phyloP scores from a whole-genome alignment of 2,797 vertebrate species.

The Pempheris klunzingeri region DNA sequence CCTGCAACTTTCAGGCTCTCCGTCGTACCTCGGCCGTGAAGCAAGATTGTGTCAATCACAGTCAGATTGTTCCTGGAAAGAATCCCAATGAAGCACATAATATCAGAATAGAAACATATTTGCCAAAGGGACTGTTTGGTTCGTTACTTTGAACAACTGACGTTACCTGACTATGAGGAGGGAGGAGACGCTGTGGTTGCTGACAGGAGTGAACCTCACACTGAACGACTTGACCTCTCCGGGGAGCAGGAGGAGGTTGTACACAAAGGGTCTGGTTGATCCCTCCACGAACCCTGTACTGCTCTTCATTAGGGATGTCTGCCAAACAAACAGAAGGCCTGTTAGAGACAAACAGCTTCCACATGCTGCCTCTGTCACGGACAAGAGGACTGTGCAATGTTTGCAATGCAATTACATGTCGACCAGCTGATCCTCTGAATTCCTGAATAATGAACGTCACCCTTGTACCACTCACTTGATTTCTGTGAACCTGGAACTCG shows the following conservation, averaged over 20 bases:
- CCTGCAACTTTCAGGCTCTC: slow-evolving; percentile 94
- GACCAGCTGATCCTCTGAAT: slow-evolving; percentile 30
- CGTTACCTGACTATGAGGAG: slow-evolving; percentile 94
- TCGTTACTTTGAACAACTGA: background rate
- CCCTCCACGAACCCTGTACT: slow-evolving; percentile 89
- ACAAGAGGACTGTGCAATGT: slow-evolving; percentile 20
- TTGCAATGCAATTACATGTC: background rate
- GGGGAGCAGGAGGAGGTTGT: slow-evolving; percentile 93
- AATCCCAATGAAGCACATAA: background rate
- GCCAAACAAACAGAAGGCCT: slow-evolving; percentile 63
- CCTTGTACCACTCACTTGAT: slow-evolving; percentile 84
- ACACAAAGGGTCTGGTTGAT: slow-evolving; percentile 87
- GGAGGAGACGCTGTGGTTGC: slow-evolving; percentile 94
- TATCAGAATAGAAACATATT: background rate
- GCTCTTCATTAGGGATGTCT: slow-evolving; percentile 90
- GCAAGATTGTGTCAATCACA: slow-evolving; percentile 92
- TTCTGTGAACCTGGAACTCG: slow-evolving; percentile 95
- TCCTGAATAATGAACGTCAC: background rate
- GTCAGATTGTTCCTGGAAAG: slow-evolving; percentile 96
- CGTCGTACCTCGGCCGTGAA: slow-evolving; percentile 93
- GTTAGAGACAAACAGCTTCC: slow-evolving; percentile 57
- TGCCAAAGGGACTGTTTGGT: background rate
- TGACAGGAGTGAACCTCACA: slow-evolving; percentile 92
- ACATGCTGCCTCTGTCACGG: slow-evolving; percentile 29
- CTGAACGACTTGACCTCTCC: slow-evolving; percentile 93